These are phyloP conservation scores for Montipora efflorescens DNA, from an alignment of 64 coral and sea anemone species.

Conservation along the genomic window DNA sequence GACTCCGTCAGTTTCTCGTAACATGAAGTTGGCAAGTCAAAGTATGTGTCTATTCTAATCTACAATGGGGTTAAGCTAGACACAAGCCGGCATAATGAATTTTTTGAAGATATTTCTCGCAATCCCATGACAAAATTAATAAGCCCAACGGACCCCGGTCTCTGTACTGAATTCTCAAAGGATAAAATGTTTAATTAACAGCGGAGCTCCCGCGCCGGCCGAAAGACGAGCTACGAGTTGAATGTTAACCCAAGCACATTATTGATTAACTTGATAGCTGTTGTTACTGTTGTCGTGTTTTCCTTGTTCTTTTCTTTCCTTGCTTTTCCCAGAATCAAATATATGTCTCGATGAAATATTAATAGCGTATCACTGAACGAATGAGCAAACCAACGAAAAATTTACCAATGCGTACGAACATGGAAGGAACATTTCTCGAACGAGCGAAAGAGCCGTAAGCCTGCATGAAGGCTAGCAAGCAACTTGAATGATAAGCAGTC, in stretches of 20 bases:
- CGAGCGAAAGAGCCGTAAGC: no score
- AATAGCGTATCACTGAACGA: no score
- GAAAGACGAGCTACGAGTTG: background rate
- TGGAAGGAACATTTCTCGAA: no score
- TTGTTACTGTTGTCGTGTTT: background rate
- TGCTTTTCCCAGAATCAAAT: no score
- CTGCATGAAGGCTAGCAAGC: no score
- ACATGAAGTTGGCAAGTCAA: background rate
- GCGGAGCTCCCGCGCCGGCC: slow-evolving; percentile 6
- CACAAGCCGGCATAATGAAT: background rate
- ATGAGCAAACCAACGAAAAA: no score
- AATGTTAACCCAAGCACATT: background rate
- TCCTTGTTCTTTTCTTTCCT: no score
- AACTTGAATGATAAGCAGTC: no score
- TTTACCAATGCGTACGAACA: no score
- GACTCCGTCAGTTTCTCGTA: background rate
- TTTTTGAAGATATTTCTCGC: background rate
- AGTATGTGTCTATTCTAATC: background rate
- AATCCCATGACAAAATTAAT: background rate
- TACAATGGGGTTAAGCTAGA: background rate
- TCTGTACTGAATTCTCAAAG: background rate
- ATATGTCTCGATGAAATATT: no score
- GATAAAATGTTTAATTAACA: background rate
- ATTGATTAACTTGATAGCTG: background rate
- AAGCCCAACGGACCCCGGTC: background rate